Base-by-base conservation (phyloP, 2,113 vertebrate species). In the Halichoeres trimaculatus region DNA sequence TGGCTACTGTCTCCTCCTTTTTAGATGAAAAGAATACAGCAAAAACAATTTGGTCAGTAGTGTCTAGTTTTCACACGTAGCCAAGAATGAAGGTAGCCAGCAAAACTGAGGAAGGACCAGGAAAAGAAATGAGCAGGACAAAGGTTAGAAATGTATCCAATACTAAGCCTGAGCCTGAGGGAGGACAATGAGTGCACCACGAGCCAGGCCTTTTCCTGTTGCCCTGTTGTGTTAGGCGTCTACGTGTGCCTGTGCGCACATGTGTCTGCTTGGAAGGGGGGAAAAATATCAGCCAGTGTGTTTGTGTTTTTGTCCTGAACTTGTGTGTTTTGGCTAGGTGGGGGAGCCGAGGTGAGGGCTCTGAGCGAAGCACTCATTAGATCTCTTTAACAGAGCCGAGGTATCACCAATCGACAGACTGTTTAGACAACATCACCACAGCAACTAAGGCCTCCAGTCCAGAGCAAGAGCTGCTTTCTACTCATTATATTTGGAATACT, bases 121-220 rank as follows among this genome's bases (percentile, higher is more conserved):
- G 82, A 86, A 84, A 79, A 89, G 78, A 71, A 89, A 81, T 54
- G 64, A 81, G 66, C 62, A 52, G 89, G 87, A 89, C 85, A 93
- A 92, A 92, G 91, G 90, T 92, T 91, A 89, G 87, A 91, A 87
- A 91, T 88, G 71, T 85, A 91, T 86, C 89, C 88, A 84, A 90
- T 88, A 83, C 81, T 84, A 84, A 84, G 84, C 64, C 78, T 78
- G 78, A 78, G 80, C 67, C 68, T 82, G 74, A 76, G 71, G 70
- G 72, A 81, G 81, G 84, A 91, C 88, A 91, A 91, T 89, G 80
- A 85, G 81, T 23, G 70, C 76, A 69, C 55, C 55, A 59, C 24
- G 74, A 84, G 78, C 87, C 83, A 83, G 81, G 80, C 81, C 83
- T 89, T 84, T 93, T 92, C 88, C 88, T 91, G 90, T 80, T 40